Evolutionary conservation across 37 sponge, comb jelly and placozoan genomes (phyloP), one percentile per base, ranked within the genome.

Genomic region (Crambe crambe): DNA sequence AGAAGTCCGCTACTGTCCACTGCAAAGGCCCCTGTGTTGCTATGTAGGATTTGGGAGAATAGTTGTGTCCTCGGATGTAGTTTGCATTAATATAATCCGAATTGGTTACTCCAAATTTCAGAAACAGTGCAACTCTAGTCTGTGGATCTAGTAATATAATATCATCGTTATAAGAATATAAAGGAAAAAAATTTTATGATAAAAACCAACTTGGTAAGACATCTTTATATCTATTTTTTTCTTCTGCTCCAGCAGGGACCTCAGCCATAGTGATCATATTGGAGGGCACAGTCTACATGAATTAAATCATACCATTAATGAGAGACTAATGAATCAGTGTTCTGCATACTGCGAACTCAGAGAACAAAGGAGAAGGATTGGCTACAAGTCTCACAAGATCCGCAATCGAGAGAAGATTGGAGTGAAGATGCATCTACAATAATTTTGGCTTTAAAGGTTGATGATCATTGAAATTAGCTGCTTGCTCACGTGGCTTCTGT

Each of bases 81-180:
- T 92, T 95, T 36, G 96, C 96, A 84, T 95, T 95, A 76, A 95
- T 92, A 71, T 95, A 95, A 75, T 92, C 92, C 20, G 96, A 95
- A 59, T 92, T 89, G 26, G 92, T 47, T 29, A 85, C 84, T 36
- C 89, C 96, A 81, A 89, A 89, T 78, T 90, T 87, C 34, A 95
- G 85, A 56, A 86, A 92, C 27, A 95, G 82, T 37, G 87, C 65
- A n/a, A 95, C 96, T 4, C 96, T 85, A 0, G 89, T 92, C 43
- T 83, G 65, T 37, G 73, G 64, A 72, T 81, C 73, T 72, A 63
- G 60, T 3, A 30, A 41, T 27, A 23, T n/a, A 44, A 22, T 8
- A 62, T 25, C 25, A 22, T 26, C 27, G 6, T 20, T 18, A 9
- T 20, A 25, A 68, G 12, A 35, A 8, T 36, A 17, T 36, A 36